Evolutionary conservation across 2,888 invertebrate species (phyloP), one percentile per base, ranked within the genome.

Genomic region (Platycheirus albimanus): DNA sequence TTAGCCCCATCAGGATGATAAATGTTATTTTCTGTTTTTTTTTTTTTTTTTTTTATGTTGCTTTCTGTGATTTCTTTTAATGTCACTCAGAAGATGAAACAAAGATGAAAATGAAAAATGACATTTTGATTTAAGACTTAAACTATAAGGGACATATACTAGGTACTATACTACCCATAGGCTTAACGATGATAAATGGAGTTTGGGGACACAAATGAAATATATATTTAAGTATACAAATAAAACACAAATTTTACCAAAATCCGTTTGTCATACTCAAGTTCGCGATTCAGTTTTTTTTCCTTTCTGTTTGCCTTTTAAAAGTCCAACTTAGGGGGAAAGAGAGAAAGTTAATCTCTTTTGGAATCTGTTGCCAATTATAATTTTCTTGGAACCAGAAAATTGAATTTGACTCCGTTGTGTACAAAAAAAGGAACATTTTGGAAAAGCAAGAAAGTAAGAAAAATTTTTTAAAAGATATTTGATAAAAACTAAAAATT

Each of bases 121-220:
- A 74, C 56, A 78, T 64, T 78, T 83, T 83, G 72, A 78, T 69
- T 74, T 54, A 83, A 72, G 72, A 49, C 69, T 49, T 17, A 51
- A 15, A 64, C n/a, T 30, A 56, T 33, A 69, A 71, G 20, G 47
- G 76, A 70, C 70, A 33, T n/a, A n/a, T n/a, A n/a, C n/a, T n/a
- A n/a, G n/a, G n/a, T n/a, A n/a, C n/a, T n/a, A n/a, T 24, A 64
- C 75, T 76, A 66, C 51, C 81, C 72, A 63, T 78, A 74, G 77
- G 83, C 83, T 78, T 78, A 83, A 69, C 83, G 63, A 78, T 83
- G 83, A 78, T 83, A 56, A 83, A 83, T 83, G 67, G 51, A 10
- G 38, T 43, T 52, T 24, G n/a, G 28, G n/a, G 13, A 3, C 2
- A 28, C 10, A 66, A 28, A 3, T 24, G 15, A 10, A 30, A 24